Conservation (phyloP, 2,797 vertebrate species). For the Hozukius guyotensis region DNA sequence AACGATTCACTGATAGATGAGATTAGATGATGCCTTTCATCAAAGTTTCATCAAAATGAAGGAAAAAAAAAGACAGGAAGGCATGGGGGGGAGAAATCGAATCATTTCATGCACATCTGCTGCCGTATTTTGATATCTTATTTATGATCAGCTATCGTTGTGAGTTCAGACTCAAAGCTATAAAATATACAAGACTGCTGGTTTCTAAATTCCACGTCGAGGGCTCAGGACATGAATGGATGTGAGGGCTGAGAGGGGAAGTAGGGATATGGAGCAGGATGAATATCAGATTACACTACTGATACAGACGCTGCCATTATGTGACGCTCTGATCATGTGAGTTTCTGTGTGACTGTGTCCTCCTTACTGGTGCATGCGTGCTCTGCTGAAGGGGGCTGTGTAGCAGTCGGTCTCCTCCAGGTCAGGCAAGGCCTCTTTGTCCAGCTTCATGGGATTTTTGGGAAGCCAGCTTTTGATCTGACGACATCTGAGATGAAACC, state of each 20-base stretch:
- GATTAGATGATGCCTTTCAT: slow-evolving; percentile 35
- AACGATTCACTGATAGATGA: slow-evolving; percentile 29
- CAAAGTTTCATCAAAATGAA: slow-evolving; percentile 5
- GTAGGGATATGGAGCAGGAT: background rate
- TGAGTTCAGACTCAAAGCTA: slow-evolving; percentile 11
- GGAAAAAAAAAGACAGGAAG: background rate
- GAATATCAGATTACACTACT: background rate
- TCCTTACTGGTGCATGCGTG: slow-evolving; percentile 95
- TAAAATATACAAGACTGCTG: slow-evolving; percentile 35
- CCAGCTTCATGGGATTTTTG: slow-evolving; percentile 97
- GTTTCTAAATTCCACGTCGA: slow-evolving; percentile 6
- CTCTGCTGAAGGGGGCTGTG: slow-evolving; percentile 96
- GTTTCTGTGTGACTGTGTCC: background rate
- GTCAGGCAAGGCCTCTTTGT: slow-evolving; percentile 96
- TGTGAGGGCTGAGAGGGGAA: background rate
- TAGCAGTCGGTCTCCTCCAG: slow-evolving; percentile 96
- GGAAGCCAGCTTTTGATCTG: slow-evolving; percentile 96
- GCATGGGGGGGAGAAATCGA: background rate
- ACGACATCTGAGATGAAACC: slow-evolving; percentile 90
- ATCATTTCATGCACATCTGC: slow-evolving; percentile 38
- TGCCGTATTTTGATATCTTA: slow-evolving; percentile 39
- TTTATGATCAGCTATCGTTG: slow-evolving; percentile 32
- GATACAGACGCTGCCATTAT: background rate
- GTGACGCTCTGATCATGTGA: background rate
- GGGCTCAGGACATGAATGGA: slow-evolving; percentile 9